Conservation (phyloP, 2,113 vertebrate species). For the Myiagra hebetior region DNA sequence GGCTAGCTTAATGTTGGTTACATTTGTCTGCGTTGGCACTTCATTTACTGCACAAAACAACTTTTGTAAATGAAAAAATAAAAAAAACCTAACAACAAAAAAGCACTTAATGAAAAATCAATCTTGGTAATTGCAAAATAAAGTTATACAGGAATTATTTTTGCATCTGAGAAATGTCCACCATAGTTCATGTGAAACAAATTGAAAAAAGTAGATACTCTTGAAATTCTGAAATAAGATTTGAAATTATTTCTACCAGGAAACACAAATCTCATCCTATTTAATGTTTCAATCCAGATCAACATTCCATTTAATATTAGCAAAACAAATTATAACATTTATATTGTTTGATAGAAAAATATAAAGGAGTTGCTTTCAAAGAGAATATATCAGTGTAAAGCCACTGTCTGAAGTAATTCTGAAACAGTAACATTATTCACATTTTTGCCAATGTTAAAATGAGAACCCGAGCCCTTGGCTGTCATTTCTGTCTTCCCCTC, state of each 20-base stretch:
- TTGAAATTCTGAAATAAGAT: not conserved
- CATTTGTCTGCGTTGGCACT: conserved; percentile 75
- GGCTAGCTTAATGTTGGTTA: conserved; percentile 77
- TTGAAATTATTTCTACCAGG: not conserved
- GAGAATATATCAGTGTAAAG: not conserved
- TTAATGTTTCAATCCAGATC: not conserved
- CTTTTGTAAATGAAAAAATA: conserved; percentile 60
- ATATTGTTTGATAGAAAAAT: not conserved
- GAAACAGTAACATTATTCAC: not conserved
- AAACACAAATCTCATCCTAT: not conserved
- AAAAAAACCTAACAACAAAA: not conserved
- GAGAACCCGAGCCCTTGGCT: conserved; percentile 11
- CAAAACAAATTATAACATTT: not conserved
- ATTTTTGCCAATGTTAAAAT: conserved; percentile 20
- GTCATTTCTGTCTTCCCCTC: conserved; percentile 17
- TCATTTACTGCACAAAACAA: conserved; percentile 74
- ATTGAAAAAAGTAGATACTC: not conserved
- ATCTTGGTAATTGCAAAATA: conserved; percentile 60
- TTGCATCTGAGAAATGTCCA: conserved; percentile 32
- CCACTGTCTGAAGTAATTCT: not conserved
- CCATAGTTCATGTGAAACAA: not conserved
- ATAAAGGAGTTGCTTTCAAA: not conserved
- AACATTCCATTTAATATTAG: not conserved
- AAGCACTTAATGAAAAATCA: conserved; percentile 60
- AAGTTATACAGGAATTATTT: conserved; percentile 40